Evolutionary conservation across 2,113 vertebrate genomes (phyloP), one percentile per base, ranked within the genome.

Genomic region (Petrocephalus zakoni): DNA sequence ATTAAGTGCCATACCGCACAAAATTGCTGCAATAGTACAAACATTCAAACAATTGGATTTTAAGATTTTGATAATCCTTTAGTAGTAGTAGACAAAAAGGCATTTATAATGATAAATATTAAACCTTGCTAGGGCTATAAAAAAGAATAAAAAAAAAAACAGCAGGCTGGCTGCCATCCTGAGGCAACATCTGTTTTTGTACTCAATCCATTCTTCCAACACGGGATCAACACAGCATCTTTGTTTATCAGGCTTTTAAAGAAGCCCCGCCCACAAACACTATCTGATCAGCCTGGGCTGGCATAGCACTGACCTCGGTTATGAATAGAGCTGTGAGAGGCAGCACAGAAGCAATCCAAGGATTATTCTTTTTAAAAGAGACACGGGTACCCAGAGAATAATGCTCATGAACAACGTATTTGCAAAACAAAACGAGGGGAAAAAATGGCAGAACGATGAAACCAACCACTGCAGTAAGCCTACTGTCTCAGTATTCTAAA

Each of bases 181-280:
- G 52, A 89, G 88, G 90, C 58, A 90, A 78, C 89, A 92, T 89
- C 90, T 92, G 89, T 56, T 89, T 85, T 22, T 87, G 88, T 13
- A 89, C 87, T 21, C 75, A 87, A 47, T 90, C 56, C 68, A 75
- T 90, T 89, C 87, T 90, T 81, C 89, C 88, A 87, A 89, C 89
- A 84, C 86, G 25, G 78, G 89, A 88, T 90, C 88, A 87, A 90
- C 92, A 91, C 89, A 89, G 89, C 46, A 86, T 68, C 86, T 91
- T 92, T 91, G 90, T 92, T 93, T 93, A 89, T 85, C 55, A 58
- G 61, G 47, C 37, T 88, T 88, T 56, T 82, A 34, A 64, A 68
- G 78, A 78, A 88, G 86, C 51, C 82, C n/a, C 49, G 2, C 85
- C 87, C 25, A 87, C 89, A 85, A 89, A 75, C 89, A 89, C 58